Conservation (phyloP, 2,888 invertebrate species). For the Andrena hattorfiana region DNA sequence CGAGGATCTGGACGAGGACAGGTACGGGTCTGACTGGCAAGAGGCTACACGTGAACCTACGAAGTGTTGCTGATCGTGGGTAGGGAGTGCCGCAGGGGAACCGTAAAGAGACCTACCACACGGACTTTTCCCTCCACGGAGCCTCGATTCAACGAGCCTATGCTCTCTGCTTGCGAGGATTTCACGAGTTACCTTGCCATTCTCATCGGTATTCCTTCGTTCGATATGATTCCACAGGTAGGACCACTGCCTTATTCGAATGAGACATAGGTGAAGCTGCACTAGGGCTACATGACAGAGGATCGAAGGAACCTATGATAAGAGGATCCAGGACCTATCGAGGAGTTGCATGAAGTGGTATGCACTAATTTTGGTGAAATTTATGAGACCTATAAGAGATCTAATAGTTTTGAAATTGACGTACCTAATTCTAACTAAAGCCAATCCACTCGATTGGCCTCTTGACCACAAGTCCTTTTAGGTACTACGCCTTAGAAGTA, state of each 20-base stretch:
- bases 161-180: background rate
- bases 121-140: constrained; percentile 67
- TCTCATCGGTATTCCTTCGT: background rate
- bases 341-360: no score
- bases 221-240: background rate
- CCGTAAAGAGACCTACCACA: constrained; percentile 73
- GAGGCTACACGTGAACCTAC: constrained; percentile 53
- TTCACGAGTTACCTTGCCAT: background rate
- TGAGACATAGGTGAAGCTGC: background rate
- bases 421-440: no score
- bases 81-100: constrained; percentile 73
- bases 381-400: no score
- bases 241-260: background rate
- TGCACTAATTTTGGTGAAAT: no score
- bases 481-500: no score
- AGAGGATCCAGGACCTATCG: no score
- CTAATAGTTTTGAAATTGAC: no score
- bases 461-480: no score
- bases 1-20: constrained; percentile 69
- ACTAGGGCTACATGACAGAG: background rate
- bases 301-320: no score
- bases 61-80: constrained; percentile 56
- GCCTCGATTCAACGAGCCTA: constrained; percentile 50
- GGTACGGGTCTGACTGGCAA: constrained; percentile 64
- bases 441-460: no score